These are phyloP conservation scores for Pteria penguin DNA, from an alignment of 2,888 invertebrate species.

Conservation along the genomic window DNA sequence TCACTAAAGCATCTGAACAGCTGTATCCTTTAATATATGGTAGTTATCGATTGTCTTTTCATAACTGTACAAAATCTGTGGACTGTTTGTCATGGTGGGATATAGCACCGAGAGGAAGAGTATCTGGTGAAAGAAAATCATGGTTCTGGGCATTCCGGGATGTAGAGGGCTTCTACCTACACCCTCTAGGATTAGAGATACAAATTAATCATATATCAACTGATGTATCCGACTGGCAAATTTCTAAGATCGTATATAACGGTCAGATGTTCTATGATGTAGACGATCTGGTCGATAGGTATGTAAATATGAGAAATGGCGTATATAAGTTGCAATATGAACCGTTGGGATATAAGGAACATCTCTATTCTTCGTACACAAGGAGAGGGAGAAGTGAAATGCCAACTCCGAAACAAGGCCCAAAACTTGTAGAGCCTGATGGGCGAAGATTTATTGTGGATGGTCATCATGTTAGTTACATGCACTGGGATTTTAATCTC, in stretches of 20 bases:
- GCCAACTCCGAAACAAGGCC: conserved; percentile 62
- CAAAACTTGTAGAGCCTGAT: conserved; percentile 67
- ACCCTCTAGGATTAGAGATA: conserved; percentile 71
- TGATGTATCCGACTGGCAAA: conserved; percentile 61
- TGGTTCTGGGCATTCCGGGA: conserved; percentile 71
- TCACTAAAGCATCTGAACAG: conserved; percentile 48
- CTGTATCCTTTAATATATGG: conserved; percentile 62
- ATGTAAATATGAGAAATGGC: conserved; percentile 31
- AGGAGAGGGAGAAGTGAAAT: conserved; percentile 57
- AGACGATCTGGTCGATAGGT: conserved; percentile 57
- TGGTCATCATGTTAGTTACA: conserved; percentile 69
- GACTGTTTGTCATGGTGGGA: conserved; percentile 67
- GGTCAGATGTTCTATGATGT: conserved; percentile 65
- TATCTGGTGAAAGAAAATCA: conserved; percentile 62
- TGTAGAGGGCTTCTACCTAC: conserved; percentile 69
- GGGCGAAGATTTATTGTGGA: conserved; percentile 69
- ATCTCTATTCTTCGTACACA: conserved; percentile 62
- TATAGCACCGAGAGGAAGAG: conserved; percentile 64
- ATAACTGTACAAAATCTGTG: conserved; percentile 63
- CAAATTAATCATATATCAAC: conserved; percentile 65
- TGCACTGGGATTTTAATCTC: conserved; percentile 75
- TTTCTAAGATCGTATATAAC: conserved; percentile 66
- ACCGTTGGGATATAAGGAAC: conserved; percentile 43
- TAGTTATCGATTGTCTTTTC: conserved; percentile 65
- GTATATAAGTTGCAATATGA: conserved; percentile 39